Conservation (phyloP, 2,113 vertebrate genomes). For the Bettongia penicillata region DNA sequence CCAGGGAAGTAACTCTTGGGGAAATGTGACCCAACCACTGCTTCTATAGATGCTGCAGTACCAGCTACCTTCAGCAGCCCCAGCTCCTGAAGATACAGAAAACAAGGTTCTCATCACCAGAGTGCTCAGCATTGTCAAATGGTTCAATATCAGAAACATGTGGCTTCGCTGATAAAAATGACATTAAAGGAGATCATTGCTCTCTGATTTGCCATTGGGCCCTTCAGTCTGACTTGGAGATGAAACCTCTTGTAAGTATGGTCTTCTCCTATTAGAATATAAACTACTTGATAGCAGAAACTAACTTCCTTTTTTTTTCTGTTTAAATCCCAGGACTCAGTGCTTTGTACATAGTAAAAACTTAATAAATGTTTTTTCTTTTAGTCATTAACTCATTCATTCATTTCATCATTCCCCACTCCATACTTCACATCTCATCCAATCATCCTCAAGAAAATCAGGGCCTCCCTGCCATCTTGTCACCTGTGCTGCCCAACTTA, state of each 20-base stretch:
- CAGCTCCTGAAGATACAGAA: not conserved
- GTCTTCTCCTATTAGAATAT: not conserved
- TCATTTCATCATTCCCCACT: not conserved
- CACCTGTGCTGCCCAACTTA: not conserved
- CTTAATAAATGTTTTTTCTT: not conserved
- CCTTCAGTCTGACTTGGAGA: not conserved
- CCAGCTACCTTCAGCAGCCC: not conserved
- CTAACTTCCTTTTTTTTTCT: not conserved
- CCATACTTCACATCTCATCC: not conserved
- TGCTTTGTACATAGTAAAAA: not conserved
- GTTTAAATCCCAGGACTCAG: not conserved
- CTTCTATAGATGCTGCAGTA: not conserved
- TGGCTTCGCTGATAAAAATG: not conserved
- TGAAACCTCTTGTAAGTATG: not conserved
- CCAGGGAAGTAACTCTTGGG: not conserved
- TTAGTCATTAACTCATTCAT: not conserved
- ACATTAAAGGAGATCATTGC: not conserved
- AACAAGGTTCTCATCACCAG: not conserved
- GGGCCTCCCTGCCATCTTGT: not conserved
- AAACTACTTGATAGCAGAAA: not conserved
- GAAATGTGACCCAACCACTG: not conserved
- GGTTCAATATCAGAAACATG: not conserved
- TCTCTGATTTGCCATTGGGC: not conserved
- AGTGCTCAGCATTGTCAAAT: not conserved
- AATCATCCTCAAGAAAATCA: not conserved